These are phyloP conservation scores for Odocoileus virginianus DNA, from an alignment of 2,113 vertebrate species.

Conservation along the genomic window DNA sequence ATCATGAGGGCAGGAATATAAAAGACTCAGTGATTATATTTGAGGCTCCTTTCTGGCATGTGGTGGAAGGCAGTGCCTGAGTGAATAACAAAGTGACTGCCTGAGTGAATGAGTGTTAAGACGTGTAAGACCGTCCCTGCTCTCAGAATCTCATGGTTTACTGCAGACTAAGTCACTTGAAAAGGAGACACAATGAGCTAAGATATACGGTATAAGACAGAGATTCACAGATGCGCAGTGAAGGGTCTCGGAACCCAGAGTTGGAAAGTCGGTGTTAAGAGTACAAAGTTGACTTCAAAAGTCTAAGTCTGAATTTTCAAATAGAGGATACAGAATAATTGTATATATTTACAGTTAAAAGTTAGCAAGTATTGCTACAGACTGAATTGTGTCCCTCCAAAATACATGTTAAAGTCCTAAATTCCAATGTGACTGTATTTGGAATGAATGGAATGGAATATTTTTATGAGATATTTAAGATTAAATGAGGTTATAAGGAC, in stretches of 20 bases:
- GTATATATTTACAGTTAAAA: neutral
- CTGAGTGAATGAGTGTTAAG: neutral
- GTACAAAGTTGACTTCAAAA: neutral
- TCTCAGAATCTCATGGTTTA: neutral
- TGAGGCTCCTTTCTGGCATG: neutral
- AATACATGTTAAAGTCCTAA: neutral
- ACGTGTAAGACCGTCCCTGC: fast-evolving
- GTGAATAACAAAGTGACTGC: neutral
- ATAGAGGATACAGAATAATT: neutral
- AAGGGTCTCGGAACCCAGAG: neutral
- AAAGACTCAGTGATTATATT: neutral
- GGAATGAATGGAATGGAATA: neutral
- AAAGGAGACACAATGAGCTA: neutral
- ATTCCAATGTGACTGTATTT: neutral
- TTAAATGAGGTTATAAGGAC: neutral
- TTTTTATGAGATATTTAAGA: neutral
- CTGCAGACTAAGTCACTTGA: neutral
- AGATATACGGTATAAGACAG: neutral
- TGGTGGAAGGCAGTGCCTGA: neutral
- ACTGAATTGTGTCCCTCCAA: neutral
- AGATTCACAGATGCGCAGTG: fast-evolving
- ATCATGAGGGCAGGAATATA: neutral
- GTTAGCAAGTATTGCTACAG: neutral
- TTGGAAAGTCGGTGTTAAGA: neutral
- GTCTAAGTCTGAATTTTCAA: neutral